phyloP scores from a whole-genome alignment of 1,140 invertebrate genomes.

The Drosophila punjabiensis region DNA sequence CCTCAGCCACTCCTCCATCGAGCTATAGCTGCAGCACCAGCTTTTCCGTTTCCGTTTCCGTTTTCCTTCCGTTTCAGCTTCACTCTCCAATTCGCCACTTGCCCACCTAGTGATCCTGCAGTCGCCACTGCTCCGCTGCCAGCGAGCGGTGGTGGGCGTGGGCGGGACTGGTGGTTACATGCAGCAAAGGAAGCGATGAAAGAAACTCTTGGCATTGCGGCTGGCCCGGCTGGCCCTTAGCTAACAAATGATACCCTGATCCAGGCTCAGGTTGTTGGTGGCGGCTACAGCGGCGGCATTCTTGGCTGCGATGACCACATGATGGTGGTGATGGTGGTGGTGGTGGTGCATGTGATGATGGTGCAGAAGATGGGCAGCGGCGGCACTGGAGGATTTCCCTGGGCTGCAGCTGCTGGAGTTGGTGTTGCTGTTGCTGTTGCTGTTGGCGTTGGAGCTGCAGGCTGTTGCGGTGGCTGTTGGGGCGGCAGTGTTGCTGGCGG shows the following conservation, averaged over 20 bases:
- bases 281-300: conserved; percentile 66
- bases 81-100: conserved; percentile 11
- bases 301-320: conserved; percentile 73
- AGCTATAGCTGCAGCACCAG: conserved; percentile 15
- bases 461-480: conserved; percentile 15
- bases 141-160: conserved; percentile 23
- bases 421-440: conserved; percentile 12
- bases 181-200: conserved; percentile 84
- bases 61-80: not conserved
- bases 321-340: conserved; percentile 73
- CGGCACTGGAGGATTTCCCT: conserved; percentile 38
- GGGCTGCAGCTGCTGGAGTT: conserved; percentile 16
- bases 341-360: conserved; percentile 76
- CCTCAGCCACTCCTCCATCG: conserved; percentile 3
- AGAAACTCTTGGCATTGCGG: conserved; percentile 85
- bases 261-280: conserved; percentile 79
- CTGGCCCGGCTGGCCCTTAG: conserved; percentile 84
- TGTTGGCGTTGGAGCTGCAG: conserved; percentile 15
- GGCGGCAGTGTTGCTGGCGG: conserved; percentile 14
- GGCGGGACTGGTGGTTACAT: conserved; percentile 68
- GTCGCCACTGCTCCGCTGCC: conserved; percentile 13
- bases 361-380: conserved; percentile 58
- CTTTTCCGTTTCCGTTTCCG: conserved; percentile 4
- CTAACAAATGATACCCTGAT: conserved; percentile 85
- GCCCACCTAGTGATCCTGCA: conserved; percentile 26